These are phyloP conservation scores for Brachypodius melanocephalos DNA, from an alignment of 2,113 vertebrate genomes.

Conservation along the genomic window DNA sequence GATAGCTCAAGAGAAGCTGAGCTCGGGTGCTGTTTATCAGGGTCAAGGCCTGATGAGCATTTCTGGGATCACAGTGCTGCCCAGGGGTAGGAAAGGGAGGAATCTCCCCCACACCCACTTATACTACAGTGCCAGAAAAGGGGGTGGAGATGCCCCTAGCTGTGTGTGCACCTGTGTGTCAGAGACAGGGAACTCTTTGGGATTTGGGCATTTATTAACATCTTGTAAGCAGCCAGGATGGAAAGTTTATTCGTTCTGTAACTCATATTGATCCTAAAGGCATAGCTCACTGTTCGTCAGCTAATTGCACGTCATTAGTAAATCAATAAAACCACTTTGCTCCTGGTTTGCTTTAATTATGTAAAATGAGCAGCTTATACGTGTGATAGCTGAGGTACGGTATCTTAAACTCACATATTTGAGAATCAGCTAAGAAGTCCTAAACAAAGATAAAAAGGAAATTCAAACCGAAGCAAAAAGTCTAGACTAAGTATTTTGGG, in stretches of 20 bases:
- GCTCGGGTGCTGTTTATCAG: no score
- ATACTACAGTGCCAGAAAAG: background rate
- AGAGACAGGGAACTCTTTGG: background rate
- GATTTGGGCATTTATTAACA: background rate
- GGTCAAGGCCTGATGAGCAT: rapidly evolving
- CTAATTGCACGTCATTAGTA: conserved; percentile 37
- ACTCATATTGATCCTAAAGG: conserved; percentile 14
- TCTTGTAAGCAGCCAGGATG: background rate
- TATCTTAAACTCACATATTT: background rate
- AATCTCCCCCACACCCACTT: background rate
- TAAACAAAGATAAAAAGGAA: background rate
- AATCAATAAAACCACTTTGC: conserved; percentile 36
- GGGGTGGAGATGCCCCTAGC: background rate
- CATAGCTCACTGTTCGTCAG: background rate
- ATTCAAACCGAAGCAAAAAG: background rate
- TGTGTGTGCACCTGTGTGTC: background rate
- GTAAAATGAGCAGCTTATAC: background rate
- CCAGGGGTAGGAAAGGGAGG: background rate
- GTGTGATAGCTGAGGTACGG: background rate
- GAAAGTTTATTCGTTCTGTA: background rate
- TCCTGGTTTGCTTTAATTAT: background rate
- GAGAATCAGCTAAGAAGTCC: background rate
- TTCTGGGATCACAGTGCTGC: background rate
- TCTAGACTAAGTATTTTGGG: background rate
- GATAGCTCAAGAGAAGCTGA: no score